A percentile compares a stretch with the other conserved stretches of the same genome.
phyloP scores from a whole-genome alignment of 2,113 vertebrate species.

The Syngnathus scovelli region DNA sequence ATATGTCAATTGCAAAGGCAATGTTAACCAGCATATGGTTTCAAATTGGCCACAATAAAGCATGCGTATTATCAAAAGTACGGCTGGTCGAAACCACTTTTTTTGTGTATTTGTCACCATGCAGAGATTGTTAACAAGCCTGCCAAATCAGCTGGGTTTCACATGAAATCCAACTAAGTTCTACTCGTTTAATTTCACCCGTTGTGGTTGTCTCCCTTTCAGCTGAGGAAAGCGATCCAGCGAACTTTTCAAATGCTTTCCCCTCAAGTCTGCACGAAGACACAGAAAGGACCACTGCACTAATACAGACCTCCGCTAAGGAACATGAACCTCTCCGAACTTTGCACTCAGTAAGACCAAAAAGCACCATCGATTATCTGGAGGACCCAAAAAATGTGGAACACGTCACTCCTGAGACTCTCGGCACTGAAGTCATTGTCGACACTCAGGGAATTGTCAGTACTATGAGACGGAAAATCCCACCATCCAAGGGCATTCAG shows the following conservation, averaged over 20 bases:
- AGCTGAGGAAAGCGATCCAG: slow-evolving; percentile 68
- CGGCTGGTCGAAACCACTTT: no score
- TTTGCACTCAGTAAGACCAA: neutral
- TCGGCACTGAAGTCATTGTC: slow-evolving; percentile 66
- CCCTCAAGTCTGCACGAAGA: neutral
- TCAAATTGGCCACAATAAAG: neutral
- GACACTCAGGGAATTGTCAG: slow-evolving; percentile 71
- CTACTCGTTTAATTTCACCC: neutral
- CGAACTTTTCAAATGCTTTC: neutral
- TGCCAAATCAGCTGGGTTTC: no score
- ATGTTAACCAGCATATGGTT: neutral
- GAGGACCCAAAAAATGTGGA: slow-evolving; percentile 1
- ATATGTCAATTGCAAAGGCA: neutral
- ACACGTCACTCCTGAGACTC: slow-evolving; percentile 33
- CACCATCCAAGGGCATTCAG: slow-evolving; percentile 56
- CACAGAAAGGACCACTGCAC: neutral
- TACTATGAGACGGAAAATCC: slow-evolving; percentile 20
- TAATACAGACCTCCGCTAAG: neutral
- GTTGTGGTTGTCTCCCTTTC: slow-evolving; percentile 51
- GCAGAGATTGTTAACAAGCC: no score
- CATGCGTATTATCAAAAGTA: no score
- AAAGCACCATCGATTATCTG: slow-evolving; percentile 1
- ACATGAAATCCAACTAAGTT: no score
- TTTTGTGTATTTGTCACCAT: no score
- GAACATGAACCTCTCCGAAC: neutral